Evolutionary conservation across 2,797 vertebrate genomes (phyloP), one percentile per base, ranked within the genome.

Genomic region (Micropoecilia bifurca): DNA sequence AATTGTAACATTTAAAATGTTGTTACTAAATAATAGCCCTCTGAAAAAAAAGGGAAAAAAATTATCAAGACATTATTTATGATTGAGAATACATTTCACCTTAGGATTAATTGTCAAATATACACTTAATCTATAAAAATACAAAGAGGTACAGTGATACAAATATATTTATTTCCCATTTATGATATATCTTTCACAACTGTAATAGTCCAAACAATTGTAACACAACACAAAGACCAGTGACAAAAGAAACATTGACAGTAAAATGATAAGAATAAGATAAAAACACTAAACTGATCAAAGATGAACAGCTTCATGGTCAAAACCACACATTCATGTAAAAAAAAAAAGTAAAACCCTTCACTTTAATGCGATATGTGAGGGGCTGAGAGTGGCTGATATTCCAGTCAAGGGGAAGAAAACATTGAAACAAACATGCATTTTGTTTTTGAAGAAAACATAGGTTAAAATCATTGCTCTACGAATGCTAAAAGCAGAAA

Each of bases 141-240:
- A 96, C 96, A 96, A 96, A 96, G 94, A 95, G 96, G 94, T 95
- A 96, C 95, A 95, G 93, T 95, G 90, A 95, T 97, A 97, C 94
- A 96, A 96, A 97, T 96, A 95, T 96, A 97, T 96, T 96, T 96
- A 96, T 96, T 96, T 95, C 84, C 95, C 95, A 96, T 95, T 92
- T 92, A 95, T 95, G 92, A 92, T 96, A 95, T 95, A 95, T 91
- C 93, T 95, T 93, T 95, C 94, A 96, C 95, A 95, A 96, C 85
- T 91, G 92, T 89, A 94, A 94, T 95, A 94, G 93, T 94, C 90
- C 90, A 93, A 95, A 93, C 93, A 91, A 92, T 94, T 94, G 88
- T 89, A 93, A 95, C 93, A 96, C 96, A 96, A 95, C 93, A 97
- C 96, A 93, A 95, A 93, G 92, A 95, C 92, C 92, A 96, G 92